Conservation (phyloP, 1,140 invertebrate genomes). For the Drosophila neocordata region DNA sequence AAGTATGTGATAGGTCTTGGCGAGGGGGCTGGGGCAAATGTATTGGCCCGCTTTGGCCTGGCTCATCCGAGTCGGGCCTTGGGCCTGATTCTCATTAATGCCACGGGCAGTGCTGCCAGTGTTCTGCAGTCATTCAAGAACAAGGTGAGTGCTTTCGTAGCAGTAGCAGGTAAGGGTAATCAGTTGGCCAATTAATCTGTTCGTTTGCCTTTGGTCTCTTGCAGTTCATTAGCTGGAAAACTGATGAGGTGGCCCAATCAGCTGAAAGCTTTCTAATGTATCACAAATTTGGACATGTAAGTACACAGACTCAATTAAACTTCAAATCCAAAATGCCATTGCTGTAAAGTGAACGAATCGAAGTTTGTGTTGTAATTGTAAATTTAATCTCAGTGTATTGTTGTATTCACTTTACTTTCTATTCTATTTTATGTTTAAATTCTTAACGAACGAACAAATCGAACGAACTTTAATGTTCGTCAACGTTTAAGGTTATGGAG, state of each 20-base stretch:
- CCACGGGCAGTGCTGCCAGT: conserved; percentile 93
- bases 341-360: background rate
- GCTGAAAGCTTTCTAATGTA: conserved; percentile 93
- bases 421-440: conserved; percentile 73
- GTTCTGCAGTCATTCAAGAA: conserved; percentile 94
- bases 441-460: conserved; percentile 32
- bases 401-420: conserved; percentile 64
- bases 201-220: conserved; percentile 33
- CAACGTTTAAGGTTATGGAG: conserved; percentile 70
- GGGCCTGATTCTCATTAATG: conserved; percentile 93
- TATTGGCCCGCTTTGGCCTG: conserved; percentile 92
- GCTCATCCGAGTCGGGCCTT: conserved; percentile 89
- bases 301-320: conserved; percentile 75
- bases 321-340: background rate
- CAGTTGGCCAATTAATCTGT: conserved; percentile 23
- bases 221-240: conserved; percentile 90
- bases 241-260: conserved; percentile 88
- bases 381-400: conserved; percentile 48
- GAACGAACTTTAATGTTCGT: conserved; percentile 44
- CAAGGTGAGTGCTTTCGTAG: conserved; percentile 84
- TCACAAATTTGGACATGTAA: conserved; percentile 96
- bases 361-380: conserved; percentile 53
- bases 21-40: conserved; percentile 95
- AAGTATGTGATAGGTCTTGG: conserved; percentile 92
- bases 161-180: background rate